Base-by-base conservation (phyloP, 1,140 invertebrate species). In the Ctenoplectra terminalis region DNA sequence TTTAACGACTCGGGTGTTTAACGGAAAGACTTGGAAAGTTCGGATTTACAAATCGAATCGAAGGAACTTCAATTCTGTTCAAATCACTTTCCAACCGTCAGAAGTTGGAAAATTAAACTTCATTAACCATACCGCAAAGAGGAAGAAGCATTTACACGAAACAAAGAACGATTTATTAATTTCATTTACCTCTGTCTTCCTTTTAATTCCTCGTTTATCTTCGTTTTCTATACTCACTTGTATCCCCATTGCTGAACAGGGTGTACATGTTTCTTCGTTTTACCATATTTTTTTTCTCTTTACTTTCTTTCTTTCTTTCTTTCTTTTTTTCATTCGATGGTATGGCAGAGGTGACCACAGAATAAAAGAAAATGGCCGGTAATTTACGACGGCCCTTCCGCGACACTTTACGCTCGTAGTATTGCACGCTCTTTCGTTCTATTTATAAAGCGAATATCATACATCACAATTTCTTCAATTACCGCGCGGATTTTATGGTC, bases 391-490 rank as follows among this genome's bases (percentile, higher is more conserved):
- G 29, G 72, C n/a, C 17, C 50, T 48, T 8, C 46, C 4, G 60
- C 43, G 71, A 74, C 72, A 74, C 56, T 74, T 74, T 74, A 74
- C 58, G 56, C 72, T 56, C 56, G 72, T 74, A 74, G 23, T 34
- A 50, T 74, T 61, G 34, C 56, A 61, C 40, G 23, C 34, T 54
- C 29, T 54, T 64, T 31, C 46, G 46, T 34, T 64, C 60, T 64
- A 37, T 75, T 75, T 75, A 75, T 75, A 75, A 64, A 50, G n/a
- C 56, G 73, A 75, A 64, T 76, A 66, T 76, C 73, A 40, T 64
- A 66, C 46, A 76, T 76, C 73, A 76, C 60, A 48, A 66, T 76
- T 76, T 76, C 73, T 66, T 76, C 73, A 66, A 76, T 76, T 76
- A 76, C 60, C 20, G 26, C 8, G 52, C 26, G 26, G 34, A 29